phyloP scores from a whole-genome alignment of 1,140 invertebrate genomes.

The Mylabris phalerata region DNA sequence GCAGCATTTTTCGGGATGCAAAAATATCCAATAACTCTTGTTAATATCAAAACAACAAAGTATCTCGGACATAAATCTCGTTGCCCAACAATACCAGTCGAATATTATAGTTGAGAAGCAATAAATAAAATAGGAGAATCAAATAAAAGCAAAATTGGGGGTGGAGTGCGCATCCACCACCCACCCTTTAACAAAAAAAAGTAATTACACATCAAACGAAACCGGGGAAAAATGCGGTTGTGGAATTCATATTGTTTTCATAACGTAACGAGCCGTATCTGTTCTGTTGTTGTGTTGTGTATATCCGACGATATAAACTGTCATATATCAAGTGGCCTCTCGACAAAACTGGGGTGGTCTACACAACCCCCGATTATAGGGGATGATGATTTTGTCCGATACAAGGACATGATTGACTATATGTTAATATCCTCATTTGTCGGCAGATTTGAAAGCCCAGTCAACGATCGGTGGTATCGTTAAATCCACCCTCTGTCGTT shows the following conservation, averaged over 20 bases:
- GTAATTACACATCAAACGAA: slow-evolving; percentile 41
- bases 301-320: slow-evolving; percentile 27
- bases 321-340: slow-evolving; percentile 36
- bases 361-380: slow-evolving; percentile 3
- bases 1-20: too few relatives aligned
- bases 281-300: slow-evolving; percentile 5
- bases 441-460: slow-evolving; percentile 26
- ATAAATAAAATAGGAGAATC: slow-evolving; percentile 39
- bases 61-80: slow-evolving; percentile 17
- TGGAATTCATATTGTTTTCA: slow-evolving; percentile 43
- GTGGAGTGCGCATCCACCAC: slow-evolving; percentile 1
- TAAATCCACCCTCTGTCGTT: slow-evolving; percentile 27
- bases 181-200: slow-evolving; percentile 21
- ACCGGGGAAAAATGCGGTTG: slow-evolving; percentile 38
- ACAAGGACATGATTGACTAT: slow-evolving; percentile 35
- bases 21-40: too few relatives aligned
- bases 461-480: slow-evolving; percentile 27
- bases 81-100: slow-evolving; percentile 14
- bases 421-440: slow-evolving; percentile 36
- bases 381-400: slow-evolving; percentile 1
- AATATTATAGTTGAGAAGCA: slow-evolving; percentile 27
- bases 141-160: slow-evolving; percentile 35
- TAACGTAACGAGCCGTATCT: slow-evolving; percentile 35
- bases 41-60: too few relatives aligned
- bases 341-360: slow-evolving; percentile 18